Percentiles rank a stretch among this genome's conserved stretches.
Evolutionary conservation across 2,888 invertebrate species (phyloP).

Genomic region (Volucella bombylans): DNA sequence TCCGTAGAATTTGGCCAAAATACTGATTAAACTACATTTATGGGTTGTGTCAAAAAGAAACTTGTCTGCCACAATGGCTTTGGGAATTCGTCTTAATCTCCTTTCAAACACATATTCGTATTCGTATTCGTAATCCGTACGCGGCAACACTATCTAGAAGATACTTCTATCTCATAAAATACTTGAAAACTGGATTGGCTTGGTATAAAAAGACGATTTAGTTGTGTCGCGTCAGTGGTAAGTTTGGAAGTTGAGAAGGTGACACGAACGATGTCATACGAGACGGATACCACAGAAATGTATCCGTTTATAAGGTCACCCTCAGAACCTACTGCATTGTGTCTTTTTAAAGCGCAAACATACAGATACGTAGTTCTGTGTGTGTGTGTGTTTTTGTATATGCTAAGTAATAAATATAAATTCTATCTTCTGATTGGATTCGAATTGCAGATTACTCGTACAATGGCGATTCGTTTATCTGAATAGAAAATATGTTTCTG

Average conservation of each 20-base stretch:
- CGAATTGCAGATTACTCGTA: conserved; percentile 46
- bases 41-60: neutral
- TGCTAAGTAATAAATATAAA: conserved; percentile 45
- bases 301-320: conserved; percentile 33
- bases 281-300: conserved; percentile 37
- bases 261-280: conserved; percentile 47
- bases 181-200: neutral
- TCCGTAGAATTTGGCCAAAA: conserved; percentile 14
- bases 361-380: neutral
- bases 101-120: conserved; percentile 25
- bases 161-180: neutral
- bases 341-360: neutral
- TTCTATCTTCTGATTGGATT: conserved; percentile 52
- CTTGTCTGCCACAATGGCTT: conserved; percentile 25
- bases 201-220: neutral
- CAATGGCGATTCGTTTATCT: conserved; percentile 27
- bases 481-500: conserved; percentile 10
- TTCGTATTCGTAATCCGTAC: conserved; percentile 22
- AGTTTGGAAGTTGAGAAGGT: conserved; percentile 9
- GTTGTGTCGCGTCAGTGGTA: neutral
- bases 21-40: conserved; percentile 1
- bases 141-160: neutral
- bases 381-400: too few relatives aligned
- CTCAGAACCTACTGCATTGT: neutral
- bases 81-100: conserved; percentile 36